phyloP scores from a whole-genome alignment of 1,140 invertebrate genomes.

The Eumeta japonica region DNA sequence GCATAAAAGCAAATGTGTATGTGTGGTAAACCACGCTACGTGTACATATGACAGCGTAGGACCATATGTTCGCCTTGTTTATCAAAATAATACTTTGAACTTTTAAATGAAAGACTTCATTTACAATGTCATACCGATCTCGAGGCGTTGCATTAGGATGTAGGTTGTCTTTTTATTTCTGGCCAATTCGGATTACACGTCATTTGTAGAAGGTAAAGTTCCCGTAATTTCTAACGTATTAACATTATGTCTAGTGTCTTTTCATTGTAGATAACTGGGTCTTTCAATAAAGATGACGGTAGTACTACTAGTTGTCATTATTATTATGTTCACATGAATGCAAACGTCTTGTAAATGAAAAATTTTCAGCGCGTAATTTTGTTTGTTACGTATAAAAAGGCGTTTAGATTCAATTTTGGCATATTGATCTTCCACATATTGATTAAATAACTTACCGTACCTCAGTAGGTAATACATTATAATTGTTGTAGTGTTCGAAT shows the following conservation, averaged over 20 bases:
- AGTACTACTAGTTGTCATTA: conserved; percentile 15
- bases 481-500: too few relatives aligned
- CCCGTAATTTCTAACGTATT: conserved; percentile 40
- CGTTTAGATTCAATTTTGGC: conserved; percentile 53
- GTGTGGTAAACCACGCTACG: conserved; percentile 20
- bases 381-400: conserved; percentile 43
- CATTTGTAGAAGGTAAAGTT: conserved; percentile 35
- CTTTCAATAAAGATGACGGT: conserved; percentile 20
- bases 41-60: conserved; percentile 17
- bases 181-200: conserved; percentile 52
- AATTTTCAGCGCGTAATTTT: conserved; percentile 48
- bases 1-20: conserved; percentile 17
- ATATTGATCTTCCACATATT: conserved; percentile 52
- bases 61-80: conserved; percentile 19
- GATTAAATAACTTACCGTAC: conserved; percentile 19
- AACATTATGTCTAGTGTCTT: conserved; percentile 26
- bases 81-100: conserved; percentile 18
- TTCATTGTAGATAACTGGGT: conserved; percentile 21
- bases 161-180: conserved; percentile 24
- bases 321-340: conserved; percentile 11
- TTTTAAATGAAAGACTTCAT: conserved; percentile 22
- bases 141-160: conserved; percentile 15
- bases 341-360: conserved; percentile 35
- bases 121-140: conserved; percentile 21
- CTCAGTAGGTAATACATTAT: too few relatives aligned